These are phyloP conservation scores for Eupsittula cactorum DNA, from an alignment of 2,113 vertebrate species.

Conservation along the genomic window DNA sequence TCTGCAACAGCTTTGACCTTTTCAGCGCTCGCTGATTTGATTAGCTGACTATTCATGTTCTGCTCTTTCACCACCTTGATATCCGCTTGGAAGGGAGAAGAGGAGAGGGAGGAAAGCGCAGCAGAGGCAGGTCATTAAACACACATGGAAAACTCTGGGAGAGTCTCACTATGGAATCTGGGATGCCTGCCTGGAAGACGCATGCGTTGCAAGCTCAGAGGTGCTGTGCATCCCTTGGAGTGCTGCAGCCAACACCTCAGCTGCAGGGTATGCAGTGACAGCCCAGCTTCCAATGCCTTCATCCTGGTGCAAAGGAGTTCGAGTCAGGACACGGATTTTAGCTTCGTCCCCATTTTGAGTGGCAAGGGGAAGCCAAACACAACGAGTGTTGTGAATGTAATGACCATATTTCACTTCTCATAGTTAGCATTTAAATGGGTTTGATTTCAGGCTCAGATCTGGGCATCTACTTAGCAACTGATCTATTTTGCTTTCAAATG, in stretches of 20 bases:
- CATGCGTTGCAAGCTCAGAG: accelerated
- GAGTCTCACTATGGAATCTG: accelerated
- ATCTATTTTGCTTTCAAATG: background rate
- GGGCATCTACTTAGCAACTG: background rate
- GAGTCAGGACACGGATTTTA: too few relatives aligned
- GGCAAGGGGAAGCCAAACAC: background rate
- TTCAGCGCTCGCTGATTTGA: slow-evolving; percentile 28
- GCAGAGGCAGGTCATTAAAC: background rate
- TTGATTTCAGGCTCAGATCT: background rate
- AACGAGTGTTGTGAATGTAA: background rate
- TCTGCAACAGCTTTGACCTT: slow-evolving; percentile 59
- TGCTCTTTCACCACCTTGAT: slow-evolving; percentile 13
- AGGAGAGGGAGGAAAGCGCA: background rate
- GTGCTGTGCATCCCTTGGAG: background rate
- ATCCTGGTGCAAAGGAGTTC: background rate
- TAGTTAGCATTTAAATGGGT: background rate
- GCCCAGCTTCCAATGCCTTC: background rate
- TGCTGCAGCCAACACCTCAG: background rate
- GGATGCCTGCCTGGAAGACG: background rate
- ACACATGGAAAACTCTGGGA: accelerated
- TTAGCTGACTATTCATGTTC: slow-evolving; percentile 18
- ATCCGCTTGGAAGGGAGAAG: background rate
- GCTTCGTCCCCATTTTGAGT: background rate
- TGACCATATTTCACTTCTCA: background rate
- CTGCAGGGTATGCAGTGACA: accelerated